These are phyloP conservation scores for Stenotaenia linearis DNA, from an alignment of 2,888 invertebrate genomes.

Conservation along the genomic window DNA sequence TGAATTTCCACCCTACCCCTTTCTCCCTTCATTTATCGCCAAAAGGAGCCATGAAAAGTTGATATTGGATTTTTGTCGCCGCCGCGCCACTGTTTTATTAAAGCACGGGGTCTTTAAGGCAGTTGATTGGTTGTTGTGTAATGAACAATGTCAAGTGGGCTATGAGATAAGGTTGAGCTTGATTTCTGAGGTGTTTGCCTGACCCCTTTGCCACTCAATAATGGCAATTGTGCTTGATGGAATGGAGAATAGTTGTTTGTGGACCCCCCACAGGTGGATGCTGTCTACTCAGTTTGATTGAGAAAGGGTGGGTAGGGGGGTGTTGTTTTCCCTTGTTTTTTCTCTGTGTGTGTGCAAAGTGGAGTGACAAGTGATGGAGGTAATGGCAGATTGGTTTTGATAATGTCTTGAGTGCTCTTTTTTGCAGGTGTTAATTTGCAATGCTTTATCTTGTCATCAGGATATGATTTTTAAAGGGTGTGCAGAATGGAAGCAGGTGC, in stretches of 20 bases:
- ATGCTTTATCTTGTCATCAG: not conserved
- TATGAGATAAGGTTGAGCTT: not conserved
- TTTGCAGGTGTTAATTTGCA: not conserved
- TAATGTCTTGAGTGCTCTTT: not conserved
- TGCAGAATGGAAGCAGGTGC: not conserved
- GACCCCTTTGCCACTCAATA: not conserved
- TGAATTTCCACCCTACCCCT: too few relatives aligned
- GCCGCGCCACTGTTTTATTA: not conserved
- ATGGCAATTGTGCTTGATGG: not conserved
- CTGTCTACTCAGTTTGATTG: not conserved
- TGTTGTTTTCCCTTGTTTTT: not conserved
- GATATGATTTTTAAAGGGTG: not conserved
- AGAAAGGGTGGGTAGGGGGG: not conserved
- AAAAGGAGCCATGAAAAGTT: not conserved
- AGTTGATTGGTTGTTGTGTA: not conserved
- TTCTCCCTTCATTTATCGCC: not conserved
- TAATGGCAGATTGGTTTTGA: not conserved
- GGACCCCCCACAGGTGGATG: not conserved
- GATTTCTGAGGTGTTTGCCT: not conserved
- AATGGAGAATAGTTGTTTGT: not conserved
- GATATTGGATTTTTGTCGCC: not conserved
- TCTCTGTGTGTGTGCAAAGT: not conserved
- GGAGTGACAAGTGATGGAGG: not conserved
- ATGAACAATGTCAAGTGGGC: not conserved
- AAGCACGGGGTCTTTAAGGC: not conserved